These are phyloP conservation scores for Talpa occidentalis DNA, from an alignment of 2,113 vertebrate genomes.

Conservation along the genomic window DNA sequence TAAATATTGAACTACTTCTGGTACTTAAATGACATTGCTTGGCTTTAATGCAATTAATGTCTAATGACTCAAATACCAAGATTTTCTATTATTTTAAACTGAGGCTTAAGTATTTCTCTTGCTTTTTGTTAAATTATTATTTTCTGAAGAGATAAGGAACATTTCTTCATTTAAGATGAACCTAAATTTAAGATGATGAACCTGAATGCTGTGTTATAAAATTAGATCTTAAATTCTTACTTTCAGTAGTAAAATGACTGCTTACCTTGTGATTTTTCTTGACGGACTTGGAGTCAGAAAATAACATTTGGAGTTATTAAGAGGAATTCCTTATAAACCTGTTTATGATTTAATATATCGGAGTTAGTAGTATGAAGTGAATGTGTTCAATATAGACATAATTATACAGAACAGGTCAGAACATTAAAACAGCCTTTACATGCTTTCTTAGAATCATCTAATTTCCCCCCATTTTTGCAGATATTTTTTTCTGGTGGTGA, in stretches of 20 bases:
- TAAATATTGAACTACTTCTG: conserved; percentile 51
- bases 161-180: conserved; percentile 26
- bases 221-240: conserved; percentile 41
- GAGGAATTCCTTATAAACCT: conserved; percentile 14
- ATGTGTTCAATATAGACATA: conserved; percentile 15
- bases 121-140: conserved; percentile 28
- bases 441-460: conserved; percentile 18
- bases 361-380: conserved; percentile 41
- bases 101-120: conserved; percentile 21
- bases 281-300: neutral
- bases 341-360: conserved; percentile 41
- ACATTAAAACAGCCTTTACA: neutral
- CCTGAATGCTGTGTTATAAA: conserved; percentile 46
- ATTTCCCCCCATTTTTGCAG: conserved; percentile 17
- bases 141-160: neutral
- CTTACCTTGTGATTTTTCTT: neutral
- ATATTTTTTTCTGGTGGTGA: neutral
- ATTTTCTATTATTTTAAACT: neutral
- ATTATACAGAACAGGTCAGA: conserved; percentile 37
- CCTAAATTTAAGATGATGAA: neutral
- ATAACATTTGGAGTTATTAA: conserved; percentile 1
- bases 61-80: neutral
- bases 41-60: conserved; percentile 28
- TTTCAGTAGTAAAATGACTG: conserved; percentile 31
- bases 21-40: neutral